phyloP scores from a whole-genome alignment of 2,797 vertebrate species.

The Cheirogaleus major region DNA sequence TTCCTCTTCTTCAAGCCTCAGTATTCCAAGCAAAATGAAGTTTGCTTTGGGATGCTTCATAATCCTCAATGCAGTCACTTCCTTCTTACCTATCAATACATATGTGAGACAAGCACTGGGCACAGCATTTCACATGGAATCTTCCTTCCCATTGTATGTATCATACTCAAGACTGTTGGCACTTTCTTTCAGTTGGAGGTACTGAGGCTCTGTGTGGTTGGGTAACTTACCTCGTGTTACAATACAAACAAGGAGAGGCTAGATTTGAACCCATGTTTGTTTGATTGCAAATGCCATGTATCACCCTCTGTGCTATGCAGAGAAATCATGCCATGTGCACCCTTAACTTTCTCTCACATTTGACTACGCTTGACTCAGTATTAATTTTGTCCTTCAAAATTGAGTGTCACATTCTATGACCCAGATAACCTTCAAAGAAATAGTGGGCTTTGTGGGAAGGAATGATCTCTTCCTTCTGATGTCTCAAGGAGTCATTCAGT shows the following conservation, averaged over 20 bases:
- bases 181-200: background rate
- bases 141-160: background rate
- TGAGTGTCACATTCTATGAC: background rate
- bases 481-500: background rate
- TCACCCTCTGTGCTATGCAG: background rate
- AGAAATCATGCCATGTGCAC: background rate
- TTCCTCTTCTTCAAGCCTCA: background rate
- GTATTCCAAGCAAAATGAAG: background rate
- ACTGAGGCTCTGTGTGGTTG: background rate
- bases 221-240: background rate
- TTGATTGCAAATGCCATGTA: too few relatives aligned
- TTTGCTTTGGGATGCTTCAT: background rate
- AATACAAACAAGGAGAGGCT: background rate
- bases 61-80: fast-evolving
- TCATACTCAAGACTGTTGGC: too few relatives aligned
- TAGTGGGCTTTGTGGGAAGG: background rate
- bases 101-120: background rate
- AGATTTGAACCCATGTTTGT: background rate
- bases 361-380: background rate
- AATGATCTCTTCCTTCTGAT: background rate
- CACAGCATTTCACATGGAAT: background rate
- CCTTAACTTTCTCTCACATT: background rate
- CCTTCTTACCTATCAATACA: too few relatives aligned
- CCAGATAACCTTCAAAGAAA: background rate
- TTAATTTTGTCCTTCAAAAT: background rate